Evolutionary conservation across 2,888 invertebrate species (phyloP), one percentile per base, ranked within the genome.

Genomic region (Heteromurus nitidus): DNA sequence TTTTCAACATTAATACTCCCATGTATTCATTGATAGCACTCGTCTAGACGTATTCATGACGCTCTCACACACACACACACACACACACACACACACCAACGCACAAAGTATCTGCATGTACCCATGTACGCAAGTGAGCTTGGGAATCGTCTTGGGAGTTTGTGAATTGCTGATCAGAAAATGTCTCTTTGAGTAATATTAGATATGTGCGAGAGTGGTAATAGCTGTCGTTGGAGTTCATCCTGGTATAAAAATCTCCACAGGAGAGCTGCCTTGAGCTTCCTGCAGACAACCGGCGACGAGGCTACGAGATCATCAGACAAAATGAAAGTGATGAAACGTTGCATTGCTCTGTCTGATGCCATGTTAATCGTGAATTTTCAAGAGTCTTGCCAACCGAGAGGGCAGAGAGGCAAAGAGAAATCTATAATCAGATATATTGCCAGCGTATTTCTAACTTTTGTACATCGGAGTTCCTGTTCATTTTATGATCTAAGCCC

Each of bases 241-340:
- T 50, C 28, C 18, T 26, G 9, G 18, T 28, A 50, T 28, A 67
- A 67, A 36, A 67, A 50, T 67, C 68, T 69, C 53, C 2, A 31
- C 53, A 18, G 68, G 68, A 50, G 30, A 50, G n/a, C 22, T 36
- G 42, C 36, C 22, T 20, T 9, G 9, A 44, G 9, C n/a, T 50
- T 18, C 47, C 24, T 42, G 42, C 11, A 64, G 13, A 31, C 16
- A 50, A 47, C 11, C 47, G 2, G n/a, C n/a, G 36, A 36, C 13
- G 36, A 13, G 36, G 36, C 5, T 5, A 36, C 7, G 50, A 50
- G 5, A 50, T 50, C n/a, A 2, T 16, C n/a, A 50, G 20, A 20
- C 18, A 67, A 50, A 68, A 68, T 53, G 13, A 69, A 69, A 69
- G 22, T 55, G 69, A 36, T 55, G 50, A 69, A 69, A 55, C 24